Evolutionary conservation across 2,113 vertebrate species (phyloP).

Genomic region (Bujurquina vittata): DNA sequence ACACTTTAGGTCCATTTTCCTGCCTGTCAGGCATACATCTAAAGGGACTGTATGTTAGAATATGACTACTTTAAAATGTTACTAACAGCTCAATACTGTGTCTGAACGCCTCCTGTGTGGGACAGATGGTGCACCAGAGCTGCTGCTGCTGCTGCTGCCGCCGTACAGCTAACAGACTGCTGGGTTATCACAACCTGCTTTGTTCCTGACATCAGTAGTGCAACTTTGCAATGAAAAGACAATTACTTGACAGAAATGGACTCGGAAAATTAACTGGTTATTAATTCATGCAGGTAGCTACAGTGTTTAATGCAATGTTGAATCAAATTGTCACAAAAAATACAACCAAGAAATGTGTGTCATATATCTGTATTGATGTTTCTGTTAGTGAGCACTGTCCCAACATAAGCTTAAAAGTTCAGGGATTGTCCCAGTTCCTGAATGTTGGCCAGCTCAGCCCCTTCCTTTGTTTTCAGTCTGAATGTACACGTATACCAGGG

Average conservation of each 20-base stretch:
- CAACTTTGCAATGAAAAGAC: neutral
- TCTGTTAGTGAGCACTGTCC: neutral
- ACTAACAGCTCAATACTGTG: neutral
- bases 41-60: neutral
- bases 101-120: slow-evolving; percentile 10
- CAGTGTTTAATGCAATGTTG: neutral
- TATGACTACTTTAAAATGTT: neutral
- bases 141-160: slow-evolving; percentile 8
- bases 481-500: neutral
- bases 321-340: neutral
- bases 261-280: neutral
- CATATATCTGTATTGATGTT: neutral
- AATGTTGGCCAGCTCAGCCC: neutral
- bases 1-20: neutral
- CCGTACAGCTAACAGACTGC: neutral
- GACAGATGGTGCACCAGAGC: slow-evolving; percentile 2
- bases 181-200: neutral
- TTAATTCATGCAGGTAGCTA: neutral
- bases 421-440: neutral
- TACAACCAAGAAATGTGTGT: neutral
- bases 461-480: neutral
- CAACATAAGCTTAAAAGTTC: neutral
- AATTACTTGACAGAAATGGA: neutral
- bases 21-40: neutral
- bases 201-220: neutral